Conservation (phyloP, 2,888 invertebrate genomes). For the Ormyrus nitidulus region DNA sequence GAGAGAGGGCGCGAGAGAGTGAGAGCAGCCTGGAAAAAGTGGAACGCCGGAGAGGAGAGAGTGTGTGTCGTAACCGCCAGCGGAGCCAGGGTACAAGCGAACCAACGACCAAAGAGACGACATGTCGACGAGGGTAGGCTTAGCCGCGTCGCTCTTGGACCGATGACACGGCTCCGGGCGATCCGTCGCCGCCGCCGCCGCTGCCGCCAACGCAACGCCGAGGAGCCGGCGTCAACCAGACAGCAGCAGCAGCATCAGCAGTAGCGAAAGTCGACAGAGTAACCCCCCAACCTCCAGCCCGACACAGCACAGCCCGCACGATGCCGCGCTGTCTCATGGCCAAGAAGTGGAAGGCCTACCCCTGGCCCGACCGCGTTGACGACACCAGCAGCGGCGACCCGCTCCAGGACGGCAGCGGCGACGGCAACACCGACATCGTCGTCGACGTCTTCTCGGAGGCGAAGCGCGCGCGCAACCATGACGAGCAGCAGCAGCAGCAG, state of each 20-base stretch:
- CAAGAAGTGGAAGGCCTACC: constrained; percentile 95
- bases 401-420: constrained; percentile 55
- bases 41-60: not conserved
- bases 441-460: constrained; percentile 58
- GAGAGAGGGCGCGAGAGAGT: constrained; percentile 12
- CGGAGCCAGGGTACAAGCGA: constrained; percentile 22
- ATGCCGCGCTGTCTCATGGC: constrained; percentile 98
- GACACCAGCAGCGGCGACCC: constrained; percentile 67
- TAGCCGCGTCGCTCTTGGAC: constrained; percentile 65
- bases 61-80: not conserved
- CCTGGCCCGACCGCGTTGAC: constrained; percentile 82
- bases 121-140: constrained; percentile 64
- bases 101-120: too few species aligned
- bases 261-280: constrained; percentile 12
- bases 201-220: constrained; percentile 58
- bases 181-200: constrained; percentile 55
- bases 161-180: constrained; percentile 65
- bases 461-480: constrained; percentile 7
- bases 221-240: constrained; percentile 59
- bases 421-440: constrained; percentile 54
- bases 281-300: not conserved
- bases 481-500: constrained; percentile 61
- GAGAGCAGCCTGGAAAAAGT: not conserved
- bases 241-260: constrained; percentile 53
- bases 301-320: constrained; percentile 69